Percentiles rank a stretch among this genome's conserved stretches.
Conservation (phyloP, 2,888 invertebrate species). For the Apotomis betuletana region DNA sequence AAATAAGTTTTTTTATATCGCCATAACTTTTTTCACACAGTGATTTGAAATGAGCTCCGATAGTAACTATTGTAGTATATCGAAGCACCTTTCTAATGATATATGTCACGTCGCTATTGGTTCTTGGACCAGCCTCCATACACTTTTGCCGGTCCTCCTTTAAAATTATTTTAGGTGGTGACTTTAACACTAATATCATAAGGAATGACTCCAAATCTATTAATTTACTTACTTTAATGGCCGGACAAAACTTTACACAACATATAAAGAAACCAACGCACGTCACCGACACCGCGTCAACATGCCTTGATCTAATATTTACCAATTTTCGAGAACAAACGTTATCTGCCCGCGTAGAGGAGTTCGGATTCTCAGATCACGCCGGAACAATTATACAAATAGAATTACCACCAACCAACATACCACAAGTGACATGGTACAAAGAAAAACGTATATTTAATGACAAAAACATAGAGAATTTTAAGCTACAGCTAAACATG, state of each 20-base stretch:
- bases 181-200: too few relatives aligned
- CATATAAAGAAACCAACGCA: slow-evolving; percentile 20
- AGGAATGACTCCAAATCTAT: too few relatives aligned
- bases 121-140: too few relatives aligned
- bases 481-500: not conserved
- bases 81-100: too few relatives aligned
- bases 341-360: not conserved
- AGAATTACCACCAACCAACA: not conserved
- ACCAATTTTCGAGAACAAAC: slow-evolving; percentile 11
- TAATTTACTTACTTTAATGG: too few relatives aligned
- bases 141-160: too few relatives aligned
- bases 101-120: too few relatives aligned
- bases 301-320: slow-evolving; percentile 27
- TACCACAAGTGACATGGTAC: not conserved
- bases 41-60: too few relatives aligned
- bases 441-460: not conserved
- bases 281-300: slow-evolving; percentile 10
- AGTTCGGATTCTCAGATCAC: slow-evolving; percentile 23
- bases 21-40: too few relatives aligned
- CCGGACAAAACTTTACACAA: slow-evolving; percentile 6
- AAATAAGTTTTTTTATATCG: too few relatives aligned
- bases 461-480: not conserved
- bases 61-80: too few relatives aligned
- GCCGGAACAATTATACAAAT: not conserved
- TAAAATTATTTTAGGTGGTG: not conserved